These are phyloP conservation scores for Anaspis maculata DNA, from an alignment of 2,888 invertebrate species.

Conservation along the genomic window DNA sequence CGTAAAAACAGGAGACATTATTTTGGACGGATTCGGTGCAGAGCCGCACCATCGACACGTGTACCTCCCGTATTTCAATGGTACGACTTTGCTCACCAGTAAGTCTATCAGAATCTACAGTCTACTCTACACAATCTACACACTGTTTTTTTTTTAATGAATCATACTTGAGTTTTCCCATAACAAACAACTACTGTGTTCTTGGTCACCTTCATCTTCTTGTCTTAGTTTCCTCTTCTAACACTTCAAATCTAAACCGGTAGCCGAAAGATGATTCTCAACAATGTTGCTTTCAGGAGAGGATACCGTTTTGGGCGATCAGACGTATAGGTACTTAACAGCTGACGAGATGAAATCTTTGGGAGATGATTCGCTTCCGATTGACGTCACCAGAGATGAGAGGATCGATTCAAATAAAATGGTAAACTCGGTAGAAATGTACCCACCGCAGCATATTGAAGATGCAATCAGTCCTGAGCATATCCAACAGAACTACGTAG, in stretches of 20 bases:
- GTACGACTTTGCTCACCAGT: conserved; percentile 70
- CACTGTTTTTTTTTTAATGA: conserved; percentile 14
- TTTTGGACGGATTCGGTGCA: conserved; percentile 55
- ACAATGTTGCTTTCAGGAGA: conserved; percentile 65
- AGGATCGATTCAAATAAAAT: conserved; percentile 63
- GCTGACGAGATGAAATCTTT: conserved; percentile 94
- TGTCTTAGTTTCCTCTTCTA: neutral
- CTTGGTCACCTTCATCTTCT: no score
- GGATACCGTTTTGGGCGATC: conserved; percentile 84
- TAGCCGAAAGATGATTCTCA: no score
- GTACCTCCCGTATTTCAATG: conserved; percentile 78
- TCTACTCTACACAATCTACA: conserved; percentile 10
- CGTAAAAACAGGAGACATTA: conserved; percentile 36
- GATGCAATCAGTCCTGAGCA: conserved; percentile 58
- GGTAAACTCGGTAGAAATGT: conserved; percentile 42
- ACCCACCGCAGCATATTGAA: conserved; percentile 51
- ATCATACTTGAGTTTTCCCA: conserved; percentile 1
- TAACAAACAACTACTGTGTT: conserved; percentile 1
- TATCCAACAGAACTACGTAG: conserved; percentile 44
- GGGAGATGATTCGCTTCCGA: conserved; percentile 86
- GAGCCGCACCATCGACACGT: conserved; percentile 69
- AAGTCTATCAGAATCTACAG: conserved; percentile 56
- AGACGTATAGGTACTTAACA: conserved; percentile 85
- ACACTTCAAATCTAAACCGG: conserved; percentile 1
- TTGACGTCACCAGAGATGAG: conserved; percentile 88